Evolutionary conservation across 1,140 invertebrate species (phyloP).

Genomic region (Bradysia coprophila): DNA sequence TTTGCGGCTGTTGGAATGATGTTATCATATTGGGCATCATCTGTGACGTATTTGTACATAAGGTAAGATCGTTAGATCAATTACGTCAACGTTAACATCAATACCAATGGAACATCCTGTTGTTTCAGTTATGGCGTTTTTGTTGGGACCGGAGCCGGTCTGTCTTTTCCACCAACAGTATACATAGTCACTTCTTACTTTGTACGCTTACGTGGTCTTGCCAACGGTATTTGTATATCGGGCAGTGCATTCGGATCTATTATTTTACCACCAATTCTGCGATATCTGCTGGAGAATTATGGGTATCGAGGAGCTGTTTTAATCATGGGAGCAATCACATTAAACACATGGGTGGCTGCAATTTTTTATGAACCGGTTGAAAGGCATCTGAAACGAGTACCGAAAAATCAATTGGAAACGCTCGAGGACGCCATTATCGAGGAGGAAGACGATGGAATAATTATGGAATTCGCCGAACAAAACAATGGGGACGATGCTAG

Average conservation of each 20-base stretch:
- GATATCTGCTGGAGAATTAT: constrained; percentile 46
- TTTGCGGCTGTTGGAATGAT: constrained; percentile 74
- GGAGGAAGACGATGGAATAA: constrained; percentile 22
- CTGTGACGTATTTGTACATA: constrained; percentile 53
- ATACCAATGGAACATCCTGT: too few relatives aligned
- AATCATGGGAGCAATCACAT: constrained; percentile 60
- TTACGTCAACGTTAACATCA: too few relatives aligned
- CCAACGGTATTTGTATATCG: constrained; percentile 77
- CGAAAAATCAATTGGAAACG: constrained; percentile 17
- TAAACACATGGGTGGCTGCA: constrained; percentile 69
- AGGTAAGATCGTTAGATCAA: constrained; percentile 32
- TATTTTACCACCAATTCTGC: constrained; percentile 54
- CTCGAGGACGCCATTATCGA: constrained; percentile 10
- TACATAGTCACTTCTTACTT: constrained; percentile 83
- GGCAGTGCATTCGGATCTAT: constrained; percentile 68
- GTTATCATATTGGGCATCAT: constrained; percentile 61
- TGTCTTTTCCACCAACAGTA: constrained; percentile 73
- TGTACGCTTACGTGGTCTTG: constrained; percentile 55
- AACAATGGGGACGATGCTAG: constrained; percentile 13
- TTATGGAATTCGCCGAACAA: constrained; percentile 16
- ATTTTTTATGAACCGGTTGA: constrained; percentile 69
- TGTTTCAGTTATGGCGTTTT: constrained; percentile 54
- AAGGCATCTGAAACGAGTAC: constrained; percentile 49
- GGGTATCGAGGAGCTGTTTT: constrained; percentile 64
- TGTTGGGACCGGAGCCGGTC: constrained; percentile 60